These are phyloP conservation scores for Cygnus buccinator DNA, from an alignment of 2,113 vertebrate species.

Conservation along the genomic window DNA sequence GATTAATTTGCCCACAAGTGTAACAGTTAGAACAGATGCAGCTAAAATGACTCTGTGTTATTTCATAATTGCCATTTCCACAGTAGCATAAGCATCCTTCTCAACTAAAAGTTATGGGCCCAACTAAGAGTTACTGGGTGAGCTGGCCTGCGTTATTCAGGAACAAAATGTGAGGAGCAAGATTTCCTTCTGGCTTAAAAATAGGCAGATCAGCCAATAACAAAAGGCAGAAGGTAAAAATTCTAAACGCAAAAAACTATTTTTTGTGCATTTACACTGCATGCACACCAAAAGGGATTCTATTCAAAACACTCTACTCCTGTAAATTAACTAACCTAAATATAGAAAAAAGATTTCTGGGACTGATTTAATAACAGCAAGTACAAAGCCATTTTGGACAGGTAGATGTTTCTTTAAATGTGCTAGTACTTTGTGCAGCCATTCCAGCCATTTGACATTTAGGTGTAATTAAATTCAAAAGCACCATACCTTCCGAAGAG, in stretches of 20 bases:
- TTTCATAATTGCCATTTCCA: background rate
- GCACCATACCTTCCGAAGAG: conserved; percentile 86
- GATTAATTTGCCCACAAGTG: conserved; percentile 15
- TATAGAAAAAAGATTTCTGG: background rate
- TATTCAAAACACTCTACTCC: background rate
- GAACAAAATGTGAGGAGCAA: background rate
- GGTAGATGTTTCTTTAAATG: background rate
- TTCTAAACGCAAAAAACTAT: background rate
- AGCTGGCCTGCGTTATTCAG: background rate
- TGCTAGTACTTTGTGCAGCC: background rate
- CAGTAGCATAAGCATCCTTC: background rate
- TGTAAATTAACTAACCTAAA: background rate
- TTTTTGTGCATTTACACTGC: background rate
- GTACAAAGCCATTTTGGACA: background rate
- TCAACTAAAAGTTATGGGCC: background rate
- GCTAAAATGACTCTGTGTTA: background rate
- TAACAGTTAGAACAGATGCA: conserved; percentile 16
- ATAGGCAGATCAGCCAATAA: background rate
- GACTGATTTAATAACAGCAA: background rate
- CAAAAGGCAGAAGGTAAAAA: background rate
- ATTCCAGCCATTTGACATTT: background rate
- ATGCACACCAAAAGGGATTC: background rate
- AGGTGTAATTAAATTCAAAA: background rate
- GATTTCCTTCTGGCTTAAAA: background rate
- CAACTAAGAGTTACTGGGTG: background rate